Conservation (phyloP, 2,888 invertebrate species). For the Eueremaeus valkanovi region DNA sequence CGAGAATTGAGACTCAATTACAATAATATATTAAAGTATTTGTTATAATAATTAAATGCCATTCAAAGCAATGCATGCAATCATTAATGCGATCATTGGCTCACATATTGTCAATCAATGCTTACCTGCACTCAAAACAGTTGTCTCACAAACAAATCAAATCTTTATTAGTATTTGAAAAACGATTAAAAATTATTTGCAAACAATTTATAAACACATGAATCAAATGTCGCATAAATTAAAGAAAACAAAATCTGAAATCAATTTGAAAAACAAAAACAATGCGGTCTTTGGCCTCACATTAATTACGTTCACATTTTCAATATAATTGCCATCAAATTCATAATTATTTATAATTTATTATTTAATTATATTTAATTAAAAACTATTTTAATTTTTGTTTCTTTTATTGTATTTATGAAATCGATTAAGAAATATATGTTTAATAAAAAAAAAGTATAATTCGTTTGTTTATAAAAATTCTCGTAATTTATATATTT, state of each 20-base stretch:
- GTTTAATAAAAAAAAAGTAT: neutral
- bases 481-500: neutral
- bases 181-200: no score
- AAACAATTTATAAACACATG: no score
- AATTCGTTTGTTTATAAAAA: neutral
- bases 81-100: no score
- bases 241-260: neutral
- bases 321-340: neutral
- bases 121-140: no score
- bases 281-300: neutral
- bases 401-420: no score
- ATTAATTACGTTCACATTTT: neutral
- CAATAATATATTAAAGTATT: no score
- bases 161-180: neutral
- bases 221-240: no score
- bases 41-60: no score
- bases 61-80: no score
- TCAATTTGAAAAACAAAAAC: neutral
- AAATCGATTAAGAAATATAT: neutral
- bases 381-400: no score
- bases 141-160: neutral
- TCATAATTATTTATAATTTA: neutral
- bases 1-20: no score
- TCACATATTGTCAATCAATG: no score
- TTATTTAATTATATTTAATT: neutral